Conservation (phyloP, 1,140 invertebrate species). For the Pissodes strobi region DNA sequence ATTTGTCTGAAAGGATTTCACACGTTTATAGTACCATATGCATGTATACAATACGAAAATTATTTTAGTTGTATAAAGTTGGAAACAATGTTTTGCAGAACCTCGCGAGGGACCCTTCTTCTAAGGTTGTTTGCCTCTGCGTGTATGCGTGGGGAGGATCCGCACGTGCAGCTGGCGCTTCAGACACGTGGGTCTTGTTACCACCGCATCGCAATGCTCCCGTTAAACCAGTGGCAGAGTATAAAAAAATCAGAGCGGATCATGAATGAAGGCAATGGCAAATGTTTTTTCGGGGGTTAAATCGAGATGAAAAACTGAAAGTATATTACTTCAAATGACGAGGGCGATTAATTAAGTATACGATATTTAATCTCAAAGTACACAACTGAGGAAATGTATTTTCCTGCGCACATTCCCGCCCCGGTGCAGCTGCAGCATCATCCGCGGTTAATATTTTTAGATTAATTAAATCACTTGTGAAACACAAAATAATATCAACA, state of each 20-base stretch:
- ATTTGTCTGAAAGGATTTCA: no score
- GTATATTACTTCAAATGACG: no score
- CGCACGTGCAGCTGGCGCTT: conserved; percentile 31
- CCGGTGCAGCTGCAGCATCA: no score
- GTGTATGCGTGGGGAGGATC: conserved; percentile 26
- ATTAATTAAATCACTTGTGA: no score
- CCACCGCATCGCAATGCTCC: conserved; percentile 27
- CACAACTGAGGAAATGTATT: no score
- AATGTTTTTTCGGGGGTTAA: no score
- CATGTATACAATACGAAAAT: neutral
- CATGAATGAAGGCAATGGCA: neutral
- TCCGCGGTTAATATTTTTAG: no score
- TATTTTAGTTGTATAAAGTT: conserved; percentile 16
- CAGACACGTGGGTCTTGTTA: conserved; percentile 26
- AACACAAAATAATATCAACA: no score
- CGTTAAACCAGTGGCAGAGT: conserved; percentile 20
- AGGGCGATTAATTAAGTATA: no score
- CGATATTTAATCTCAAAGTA: no score
- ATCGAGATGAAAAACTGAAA: no score
- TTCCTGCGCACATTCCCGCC: no score
- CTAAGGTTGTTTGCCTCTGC: conserved; percentile 25
- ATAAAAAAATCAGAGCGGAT: neutral
- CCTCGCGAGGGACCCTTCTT: conserved; percentile 10
- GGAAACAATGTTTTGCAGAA: conserved; percentile 9
- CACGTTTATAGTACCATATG: neutral